Evolutionary conservation across 2,113 vertebrate genomes (phyloP), one percentile per base, ranked within the genome.

Genomic region (Jaculus jaculus): DNA sequence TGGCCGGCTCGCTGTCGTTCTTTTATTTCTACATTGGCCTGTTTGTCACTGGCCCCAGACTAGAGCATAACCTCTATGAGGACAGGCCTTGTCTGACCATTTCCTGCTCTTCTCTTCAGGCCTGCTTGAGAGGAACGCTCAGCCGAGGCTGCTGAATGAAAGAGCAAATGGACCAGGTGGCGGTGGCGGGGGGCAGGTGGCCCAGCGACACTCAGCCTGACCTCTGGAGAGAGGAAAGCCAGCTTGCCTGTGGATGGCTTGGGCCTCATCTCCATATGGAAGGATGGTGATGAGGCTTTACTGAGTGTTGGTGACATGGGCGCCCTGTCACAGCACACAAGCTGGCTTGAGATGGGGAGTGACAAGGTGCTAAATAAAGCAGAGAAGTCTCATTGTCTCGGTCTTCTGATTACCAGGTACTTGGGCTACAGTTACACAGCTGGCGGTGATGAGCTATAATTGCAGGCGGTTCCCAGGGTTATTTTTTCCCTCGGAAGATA

Each of bases 401-500:
- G 89, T 37, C 88, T 54, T 60, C 92, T 96, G 96, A 97, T 97
- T 96, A 90, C 94, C 84, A 65, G 89, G 91, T 58, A 75, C 87
- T 96, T 75, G 91, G 92, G 26, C 75, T 63, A 94, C 92, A 60
- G 89, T 73, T 37, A 84, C 92, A 21, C 51, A 84, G 91, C 81
- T 84, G 66, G 94, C 7, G 0, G 91, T 90, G 95, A 96, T 95
- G 96, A 95, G 94, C 96, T 91, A 79, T 97, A 91, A 97, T 96
- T 96, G 95, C 95, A 91, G 89, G 42, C 0, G 7, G 80, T 94
- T 89, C 54, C 92, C 71, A 20, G 2, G 81, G 93, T 93, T 95
- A 96, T 96, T 97, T 96, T 94, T 96, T 89, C 75, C 92, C 83
- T 58, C 73, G 86, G 94, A 93, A 96, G 92, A 94, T 92, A 84